Conservation (phyloP, 2,888 invertebrate genomes). For the Dioctria linearis region DNA sequence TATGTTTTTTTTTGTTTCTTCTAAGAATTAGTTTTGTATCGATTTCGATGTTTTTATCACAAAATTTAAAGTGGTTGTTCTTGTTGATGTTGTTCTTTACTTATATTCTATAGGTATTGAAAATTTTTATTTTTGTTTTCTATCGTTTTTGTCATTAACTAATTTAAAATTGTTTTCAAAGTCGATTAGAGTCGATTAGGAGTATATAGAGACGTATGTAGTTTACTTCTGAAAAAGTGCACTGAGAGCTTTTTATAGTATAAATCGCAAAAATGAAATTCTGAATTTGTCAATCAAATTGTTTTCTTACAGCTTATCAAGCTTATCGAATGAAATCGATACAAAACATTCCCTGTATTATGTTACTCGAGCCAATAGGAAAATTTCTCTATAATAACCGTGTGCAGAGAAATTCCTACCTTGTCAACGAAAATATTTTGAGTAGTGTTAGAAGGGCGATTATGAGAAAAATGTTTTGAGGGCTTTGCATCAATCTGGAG, state of each 20-base stretch:
- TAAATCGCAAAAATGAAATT: neutral
- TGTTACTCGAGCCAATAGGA: neutral
- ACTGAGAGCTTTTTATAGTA: neutral
- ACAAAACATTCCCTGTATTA: conserved; percentile 28
- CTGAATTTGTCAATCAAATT: conserved; percentile 20
- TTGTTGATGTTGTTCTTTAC: no score
- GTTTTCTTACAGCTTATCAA: neutral
- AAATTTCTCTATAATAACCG: conserved; percentile 14
- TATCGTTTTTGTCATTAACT: neutral
- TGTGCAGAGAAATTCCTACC: conserved; percentile 35
- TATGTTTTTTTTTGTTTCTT: neutral
- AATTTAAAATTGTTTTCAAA: conserved; percentile 1
- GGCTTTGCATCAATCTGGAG: conserved; percentile 46
- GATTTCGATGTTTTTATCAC: conserved; percentile 14
- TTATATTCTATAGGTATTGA: no score
- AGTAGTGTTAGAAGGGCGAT: conserved; percentile 1
- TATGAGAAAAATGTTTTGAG: conserved; percentile 27
- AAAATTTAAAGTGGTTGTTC: neutral
- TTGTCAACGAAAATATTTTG: neutral
- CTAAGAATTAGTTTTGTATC: conserved; percentile 19
- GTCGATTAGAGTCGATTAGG: neutral
- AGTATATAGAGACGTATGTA: no score
- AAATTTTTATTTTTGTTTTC: no score
- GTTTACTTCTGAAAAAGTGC: no score
- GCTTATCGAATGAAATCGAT: conserved; percentile 38